Evolutionary conservation across 2,888 invertebrate species (phyloP).

Genomic region (Chelonus formosanus): DNA sequence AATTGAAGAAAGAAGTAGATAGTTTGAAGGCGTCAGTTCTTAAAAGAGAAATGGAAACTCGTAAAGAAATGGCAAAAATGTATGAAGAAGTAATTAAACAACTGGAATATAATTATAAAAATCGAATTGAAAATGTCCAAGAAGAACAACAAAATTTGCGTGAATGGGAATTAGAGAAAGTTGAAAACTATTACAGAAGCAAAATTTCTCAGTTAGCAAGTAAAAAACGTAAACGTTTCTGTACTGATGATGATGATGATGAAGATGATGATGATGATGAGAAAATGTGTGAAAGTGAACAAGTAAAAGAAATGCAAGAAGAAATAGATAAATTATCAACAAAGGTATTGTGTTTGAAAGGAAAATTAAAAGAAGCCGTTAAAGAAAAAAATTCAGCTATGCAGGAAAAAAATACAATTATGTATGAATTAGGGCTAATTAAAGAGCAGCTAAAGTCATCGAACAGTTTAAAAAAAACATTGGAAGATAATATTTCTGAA

Average conservation of each 20-base stretch:
- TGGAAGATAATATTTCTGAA: conserved; percentile 43
- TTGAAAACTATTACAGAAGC: conserved; percentile 50
- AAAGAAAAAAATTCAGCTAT: conserved; percentile 44
- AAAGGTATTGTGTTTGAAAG: too few species aligned
- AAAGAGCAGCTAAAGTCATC: conserved; percentile 50
- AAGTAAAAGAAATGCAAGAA: conserved; percentile 38
- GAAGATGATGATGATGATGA: conserved; percentile 28
- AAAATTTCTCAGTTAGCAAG: conserved; percentile 38
- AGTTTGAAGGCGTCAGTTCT: conserved; percentile 50
- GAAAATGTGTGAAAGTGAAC: conserved; percentile 34
- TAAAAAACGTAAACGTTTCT: conserved; percentile 40
- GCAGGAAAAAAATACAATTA: conserved; percentile 49
- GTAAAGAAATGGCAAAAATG: conserved; percentile 55
- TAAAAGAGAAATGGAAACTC: conserved; percentile 53
- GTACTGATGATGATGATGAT: too few species aligned
- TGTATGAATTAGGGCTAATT: conserved; percentile 48
- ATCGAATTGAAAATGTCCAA: conserved; percentile 54
- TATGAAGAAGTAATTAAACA: conserved; percentile 54
- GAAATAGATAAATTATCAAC: conserved; percentile 40
- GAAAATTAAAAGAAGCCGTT: conserved; percentile 38
- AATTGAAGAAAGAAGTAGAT: conserved; percentile 51
- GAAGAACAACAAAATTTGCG: conserved; percentile 53
- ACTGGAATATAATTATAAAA: conserved; percentile 53
- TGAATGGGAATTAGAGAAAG: conserved; percentile 51
- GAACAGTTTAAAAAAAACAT: conserved; percentile 46